phyloP scores from a whole-genome alignment of 2,888 invertebrate species.

The Caenorhabditis sp. region DNA sequence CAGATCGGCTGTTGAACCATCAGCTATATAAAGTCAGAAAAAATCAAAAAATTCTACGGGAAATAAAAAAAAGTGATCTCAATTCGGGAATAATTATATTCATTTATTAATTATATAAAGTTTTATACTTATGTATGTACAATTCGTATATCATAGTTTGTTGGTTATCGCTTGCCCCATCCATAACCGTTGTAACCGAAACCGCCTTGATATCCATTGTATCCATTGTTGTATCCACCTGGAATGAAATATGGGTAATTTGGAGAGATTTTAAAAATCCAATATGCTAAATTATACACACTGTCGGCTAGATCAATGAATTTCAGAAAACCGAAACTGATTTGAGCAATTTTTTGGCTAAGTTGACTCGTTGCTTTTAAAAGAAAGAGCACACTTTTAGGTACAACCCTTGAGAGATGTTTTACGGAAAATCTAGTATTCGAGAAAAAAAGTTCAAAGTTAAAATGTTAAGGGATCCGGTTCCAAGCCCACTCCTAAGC shows the following conservation, averaged over 20 bases:
- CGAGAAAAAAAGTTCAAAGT: no score
- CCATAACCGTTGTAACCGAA: conserved; percentile 31
- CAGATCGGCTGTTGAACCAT: conserved; percentile 22
- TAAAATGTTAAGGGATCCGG: no score
- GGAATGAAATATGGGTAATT: no score
- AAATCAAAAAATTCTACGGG: neutral
- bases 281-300: no score
- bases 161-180: conserved; percentile 23
- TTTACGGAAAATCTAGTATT: no score
- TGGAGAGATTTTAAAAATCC: neutral
- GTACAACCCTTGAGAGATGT: no score
- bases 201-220: conserved; percentile 20
- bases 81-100: conserved; percentile 4
- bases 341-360: no score
- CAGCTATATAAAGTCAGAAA: conserved; percentile 17
- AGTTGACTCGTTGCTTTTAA: no score
- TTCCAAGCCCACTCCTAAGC: no score
- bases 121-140: neutral
- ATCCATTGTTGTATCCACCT: conserved; percentile 34
- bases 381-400: no score
- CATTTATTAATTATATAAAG: neutral
- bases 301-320: no score
- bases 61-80: neutral
- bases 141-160: neutral
- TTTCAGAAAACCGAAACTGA: no score